phyloP scores from a whole-genome alignment of 2,797 vertebrate genomes.

The Fistularia commersonii region DNA sequence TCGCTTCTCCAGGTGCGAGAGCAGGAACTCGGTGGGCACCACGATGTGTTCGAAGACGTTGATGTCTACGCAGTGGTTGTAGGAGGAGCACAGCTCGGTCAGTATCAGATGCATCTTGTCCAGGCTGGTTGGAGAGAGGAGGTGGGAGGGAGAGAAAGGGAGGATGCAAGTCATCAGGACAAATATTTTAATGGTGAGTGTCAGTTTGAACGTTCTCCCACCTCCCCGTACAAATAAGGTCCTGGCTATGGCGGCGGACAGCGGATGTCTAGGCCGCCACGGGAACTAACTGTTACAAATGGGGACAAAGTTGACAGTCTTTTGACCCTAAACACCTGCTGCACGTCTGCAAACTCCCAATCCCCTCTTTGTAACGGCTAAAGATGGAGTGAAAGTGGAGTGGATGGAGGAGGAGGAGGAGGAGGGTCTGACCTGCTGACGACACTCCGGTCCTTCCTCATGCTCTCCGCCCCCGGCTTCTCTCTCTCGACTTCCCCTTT shows the following conservation, averaged over 20 bases:
- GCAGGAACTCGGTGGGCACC: slow-evolving; percentile 85
- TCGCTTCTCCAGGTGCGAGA: slow-evolving; percentile 83
- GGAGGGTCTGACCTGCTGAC: slow-evolving; percentile 81
- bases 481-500: slow-evolving; percentile 83
- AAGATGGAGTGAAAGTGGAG: neutral
- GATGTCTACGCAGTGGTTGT: slow-evolving; percentile 77
- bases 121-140: slow-evolving; percentile 70
- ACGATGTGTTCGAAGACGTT: slow-evolving; percentile 81
- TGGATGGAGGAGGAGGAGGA: neutral
- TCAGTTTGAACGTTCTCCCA: slow-evolving; percentile 4
- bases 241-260: neutral
- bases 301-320: too few relatives aligned
- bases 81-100: slow-evolving; percentile 82
- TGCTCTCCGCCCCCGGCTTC: slow-evolving; percentile 89
- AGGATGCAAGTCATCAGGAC: slow-evolving; percentile 7
- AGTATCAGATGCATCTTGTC: slow-evolving; percentile 89
- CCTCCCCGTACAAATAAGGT: slow-evolving; percentile 27
- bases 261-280: too few relatives aligned
- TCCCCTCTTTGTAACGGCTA: too few relatives aligned
- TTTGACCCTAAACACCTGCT: too few relatives aligned
- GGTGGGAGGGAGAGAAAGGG: neutral
- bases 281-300: too few relatives aligned
- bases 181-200: slow-evolving; percentile 39
- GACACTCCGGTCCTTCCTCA: slow-evolving; percentile 83
- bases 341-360: too few relatives aligned